Conservation (phyloP, 2,113 vertebrate species). For the Erythrocercus mccallii region DNA sequence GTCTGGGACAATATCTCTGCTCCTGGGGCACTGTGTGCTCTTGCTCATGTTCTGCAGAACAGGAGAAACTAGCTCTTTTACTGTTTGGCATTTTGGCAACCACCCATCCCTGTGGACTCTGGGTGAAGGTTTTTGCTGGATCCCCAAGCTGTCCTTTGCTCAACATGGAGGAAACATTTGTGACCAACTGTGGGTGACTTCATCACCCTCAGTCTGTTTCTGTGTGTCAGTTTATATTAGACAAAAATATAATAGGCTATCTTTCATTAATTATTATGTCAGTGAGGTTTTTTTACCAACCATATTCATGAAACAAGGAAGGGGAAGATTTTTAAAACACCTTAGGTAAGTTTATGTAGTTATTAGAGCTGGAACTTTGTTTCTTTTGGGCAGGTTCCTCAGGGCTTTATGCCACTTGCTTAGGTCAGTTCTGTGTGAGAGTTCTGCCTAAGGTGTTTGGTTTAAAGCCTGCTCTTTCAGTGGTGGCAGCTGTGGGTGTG, state of each 20-base stretch:
- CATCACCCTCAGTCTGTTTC: neutral
- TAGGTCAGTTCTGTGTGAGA: neutral
- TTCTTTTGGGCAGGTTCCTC: neutral
- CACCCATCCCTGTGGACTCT: fast-evolving
- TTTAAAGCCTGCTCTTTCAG: neutral
- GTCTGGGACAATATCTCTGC: neutral
- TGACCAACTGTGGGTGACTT: neutral
- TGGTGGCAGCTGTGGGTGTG: neutral
- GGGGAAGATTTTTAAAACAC: neutral
- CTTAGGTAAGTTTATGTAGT: neutral
- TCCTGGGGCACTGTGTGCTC: neutral
- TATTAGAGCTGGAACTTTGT: neutral
- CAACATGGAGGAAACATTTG: fast-evolving
- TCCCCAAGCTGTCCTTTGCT: neutral
- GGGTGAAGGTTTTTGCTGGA: neutral
- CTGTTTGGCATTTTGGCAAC: neutral
- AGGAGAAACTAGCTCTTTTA: neutral
- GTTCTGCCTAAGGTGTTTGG: neutral
- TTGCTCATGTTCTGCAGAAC: neutral
- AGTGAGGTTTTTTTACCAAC: neutral
- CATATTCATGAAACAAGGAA: neutral
- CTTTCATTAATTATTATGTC: neutral
- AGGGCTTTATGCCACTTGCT: neutral
- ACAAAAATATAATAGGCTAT: neutral
- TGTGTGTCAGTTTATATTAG: neutral